phyloP scores from a whole-genome alignment of 23 tunicate species.

The Clavelina lepadiformis region DNA sequence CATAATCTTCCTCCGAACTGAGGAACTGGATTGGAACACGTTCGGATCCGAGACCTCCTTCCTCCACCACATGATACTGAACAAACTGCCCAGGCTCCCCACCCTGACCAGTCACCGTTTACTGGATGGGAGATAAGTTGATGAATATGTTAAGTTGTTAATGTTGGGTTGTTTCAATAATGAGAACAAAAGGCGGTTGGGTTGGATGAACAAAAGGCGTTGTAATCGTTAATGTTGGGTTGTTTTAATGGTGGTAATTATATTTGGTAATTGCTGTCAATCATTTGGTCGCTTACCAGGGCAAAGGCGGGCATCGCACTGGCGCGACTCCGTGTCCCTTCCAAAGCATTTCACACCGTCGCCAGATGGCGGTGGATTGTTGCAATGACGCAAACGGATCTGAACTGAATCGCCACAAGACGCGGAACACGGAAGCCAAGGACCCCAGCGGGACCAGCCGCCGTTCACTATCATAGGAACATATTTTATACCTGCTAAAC shows the following conservation, averaged over 20 bases:
- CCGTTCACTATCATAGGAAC: constrained; percentile 65
- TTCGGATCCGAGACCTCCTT: constrained; percentile 45
- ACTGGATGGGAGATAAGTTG: constrained; percentile 13
- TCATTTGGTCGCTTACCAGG: constrained; percentile 45
- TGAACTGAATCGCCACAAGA: constrained; percentile 82
- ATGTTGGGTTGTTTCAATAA: background rate
- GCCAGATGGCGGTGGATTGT: constrained; percentile 68
- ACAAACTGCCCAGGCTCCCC: constrained; percentile 78
- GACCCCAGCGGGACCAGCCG: constrained; percentile 78
- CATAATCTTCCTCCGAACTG: constrained; percentile 66
- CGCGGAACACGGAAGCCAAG: constrained; percentile 79
- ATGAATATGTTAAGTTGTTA: background rate
- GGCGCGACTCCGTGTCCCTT: constrained; percentile 38
- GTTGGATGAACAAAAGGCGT: background rate
- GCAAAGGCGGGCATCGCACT: constrained; percentile 53
- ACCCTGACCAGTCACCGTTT: constrained; percentile 81
- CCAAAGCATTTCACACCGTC: constrained; percentile 78
- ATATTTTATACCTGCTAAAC: background rate
- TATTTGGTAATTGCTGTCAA: background rate
- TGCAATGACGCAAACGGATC: constrained; percentile 53
- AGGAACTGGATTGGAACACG: constrained; percentile 81
- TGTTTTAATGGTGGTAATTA: background rate
- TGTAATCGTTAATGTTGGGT: background rate
- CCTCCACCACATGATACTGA: constrained; percentile 96
- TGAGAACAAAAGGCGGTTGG: background rate